These are phyloP conservation scores for Episyrphus balteatus DNA, from an alignment of 1,140 invertebrate genomes.

Conservation along the genomic window DNA sequence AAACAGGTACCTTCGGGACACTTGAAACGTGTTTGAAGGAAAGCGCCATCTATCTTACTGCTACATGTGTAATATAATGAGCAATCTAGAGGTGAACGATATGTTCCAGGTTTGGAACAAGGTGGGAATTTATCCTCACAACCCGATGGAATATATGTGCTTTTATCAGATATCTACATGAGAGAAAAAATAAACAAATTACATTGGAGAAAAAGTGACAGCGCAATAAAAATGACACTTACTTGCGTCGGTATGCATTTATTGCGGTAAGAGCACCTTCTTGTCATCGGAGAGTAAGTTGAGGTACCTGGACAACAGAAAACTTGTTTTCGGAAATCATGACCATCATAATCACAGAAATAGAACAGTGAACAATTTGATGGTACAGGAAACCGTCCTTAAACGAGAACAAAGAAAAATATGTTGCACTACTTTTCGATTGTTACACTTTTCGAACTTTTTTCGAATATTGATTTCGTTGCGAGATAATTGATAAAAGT, in stretches of 20 bases:
- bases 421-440: too few relatives aligned
- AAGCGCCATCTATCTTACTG: slow-evolving; percentile 19
- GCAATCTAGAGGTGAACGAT: slow-evolving; percentile 32
- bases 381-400: slow-evolving; percentile 22
- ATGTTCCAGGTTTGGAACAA: slow-evolving; percentile 27
- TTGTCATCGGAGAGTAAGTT: slow-evolving; percentile 20
- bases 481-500: too few relatives aligned
- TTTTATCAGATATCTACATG: slow-evolving; percentile 15
- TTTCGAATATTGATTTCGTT: too few relatives aligned
- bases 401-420: too few relatives aligned
- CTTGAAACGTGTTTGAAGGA: slow-evolving; percentile 31
- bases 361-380: slow-evolving; percentile 30
- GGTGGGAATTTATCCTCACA: slow-evolving; percentile 30
- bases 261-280: slow-evolving; percentile 23
- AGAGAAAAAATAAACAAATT: background rate
- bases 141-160: slow-evolving; percentile 24
- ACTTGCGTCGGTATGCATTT: slow-evolving; percentile 20
- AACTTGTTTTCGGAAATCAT: slow-evolving; percentile 14
- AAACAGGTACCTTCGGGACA: slow-evolving; percentile 1
- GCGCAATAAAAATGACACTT: background rate
- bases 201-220: slow-evolving; percentile 5
- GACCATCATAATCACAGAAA: slow-evolving; percentile 22
- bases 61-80: slow-evolving; percentile 35
- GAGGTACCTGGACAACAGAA: slow-evolving; percentile 26
- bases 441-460: too few relatives aligned